Evolutionary conservation across 2,113 vertebrate species (phyloP), one percentile per base, ranked within the genome.

Genomic region (Colossoma macropomum): DNA sequence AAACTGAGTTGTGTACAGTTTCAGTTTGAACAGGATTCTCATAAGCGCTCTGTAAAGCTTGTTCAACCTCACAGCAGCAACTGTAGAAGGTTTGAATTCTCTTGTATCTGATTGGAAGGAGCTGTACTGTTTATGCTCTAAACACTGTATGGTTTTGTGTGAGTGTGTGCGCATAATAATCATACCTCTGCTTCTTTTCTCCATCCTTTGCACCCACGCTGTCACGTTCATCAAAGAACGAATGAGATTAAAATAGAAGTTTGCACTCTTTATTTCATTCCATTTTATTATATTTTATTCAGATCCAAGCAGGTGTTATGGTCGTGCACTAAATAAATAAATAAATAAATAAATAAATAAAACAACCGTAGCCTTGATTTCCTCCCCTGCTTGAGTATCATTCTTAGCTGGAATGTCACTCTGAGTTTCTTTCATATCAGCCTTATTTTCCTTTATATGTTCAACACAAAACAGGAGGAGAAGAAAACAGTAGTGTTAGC

Each of bases 371-470:
- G 71, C 48, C 83, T 79, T 27, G 86, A 85, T 85, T 87, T 83
- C 79, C 82, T 84, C 80, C 34, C 76, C 75, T 65, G 56, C 75
- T 81, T 28, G 30, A 81, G 82, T 75, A 77, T 79, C 79, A 59
- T 52, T 50, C 65, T 80, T 27, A 81, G 74, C 32, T 62, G 54
- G 81, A 81, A 85, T 81, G 84, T 85, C 84, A 81, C 73, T 81
- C 78, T 52, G 60, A 69, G 48, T 69, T 75, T 68, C 72, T 76
- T 68, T 82, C 74, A 75, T 45, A 77, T 70, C 32, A n/a, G 32
- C 56, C 81, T 60, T 62, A 69, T 65, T 10, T 8, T 70, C 73
- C 76, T 45, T 69, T 66, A 34, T 25, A 76, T 82, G 81, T 68
- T 66, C 63, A 62, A 75, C 25, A 75, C 4, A 19, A 56, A 56